These are phyloP conservation scores for Ormyrus thymus DNA, from an alignment of 2,888 invertebrate genomes.

Conservation along the genomic window DNA sequence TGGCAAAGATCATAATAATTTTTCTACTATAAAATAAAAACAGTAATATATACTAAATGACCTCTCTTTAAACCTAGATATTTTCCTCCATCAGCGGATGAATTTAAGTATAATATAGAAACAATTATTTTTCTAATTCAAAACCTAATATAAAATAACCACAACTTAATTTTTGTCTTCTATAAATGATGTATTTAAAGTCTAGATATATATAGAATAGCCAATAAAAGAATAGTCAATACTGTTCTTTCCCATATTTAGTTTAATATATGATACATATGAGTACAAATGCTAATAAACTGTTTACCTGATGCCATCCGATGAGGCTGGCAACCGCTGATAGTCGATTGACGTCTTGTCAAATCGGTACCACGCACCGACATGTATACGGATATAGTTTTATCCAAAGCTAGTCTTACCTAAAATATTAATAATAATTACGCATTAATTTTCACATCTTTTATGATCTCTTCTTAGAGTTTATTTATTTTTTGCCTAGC, in stretches of 20 bases:
- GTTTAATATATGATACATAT: too few species aligned
- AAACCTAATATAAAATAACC: not conserved
- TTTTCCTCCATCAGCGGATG: too few species aligned
- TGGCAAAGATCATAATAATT: too few species aligned
- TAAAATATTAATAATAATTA: conserved; percentile 50
- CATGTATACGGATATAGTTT: conserved; percentile 69
- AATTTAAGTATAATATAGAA: too few species aligned
- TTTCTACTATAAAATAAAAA: too few species aligned
- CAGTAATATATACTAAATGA: too few species aligned
- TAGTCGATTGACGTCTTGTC: conserved; percentile 67
- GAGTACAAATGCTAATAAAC: not conserved
- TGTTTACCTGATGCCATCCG: conserved; percentile 66
- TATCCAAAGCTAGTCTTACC: conserved; percentile 69
- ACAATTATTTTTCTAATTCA: too few species aligned
- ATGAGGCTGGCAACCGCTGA: conserved; percentile 67
- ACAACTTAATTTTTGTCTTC: not conserved
- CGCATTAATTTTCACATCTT: too few species aligned
- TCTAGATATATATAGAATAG: too few species aligned
- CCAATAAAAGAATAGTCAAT: not conserved
- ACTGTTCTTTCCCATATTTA: not conserved
- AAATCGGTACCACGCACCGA: conserved; percentile 66
- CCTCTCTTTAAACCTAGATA: too few species aligned
- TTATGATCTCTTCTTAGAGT: too few species aligned
- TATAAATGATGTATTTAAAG: not conserved
- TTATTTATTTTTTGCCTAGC: too few species aligned